Conservation (phyloP, 2,888 invertebrate genomes). For the Aproaerema taeniolella region DNA sequence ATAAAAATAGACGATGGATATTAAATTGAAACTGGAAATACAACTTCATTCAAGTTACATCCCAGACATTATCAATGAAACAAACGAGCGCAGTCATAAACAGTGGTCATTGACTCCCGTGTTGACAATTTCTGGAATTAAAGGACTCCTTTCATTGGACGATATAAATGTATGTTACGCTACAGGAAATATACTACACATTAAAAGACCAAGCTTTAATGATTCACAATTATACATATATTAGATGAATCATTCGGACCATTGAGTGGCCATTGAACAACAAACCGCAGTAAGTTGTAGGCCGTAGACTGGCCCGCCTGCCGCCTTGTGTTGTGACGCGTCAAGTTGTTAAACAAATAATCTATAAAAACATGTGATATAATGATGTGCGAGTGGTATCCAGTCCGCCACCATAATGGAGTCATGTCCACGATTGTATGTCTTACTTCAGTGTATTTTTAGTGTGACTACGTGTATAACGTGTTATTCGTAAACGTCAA, state of each 20-base stretch:
- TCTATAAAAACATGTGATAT: slow-evolving; percentile 71
- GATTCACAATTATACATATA: slow-evolving; percentile 63
- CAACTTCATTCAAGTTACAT: slow-evolving; percentile 17
- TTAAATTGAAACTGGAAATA: slow-evolving; percentile 11
- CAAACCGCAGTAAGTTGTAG: slow-evolving; percentile 52
- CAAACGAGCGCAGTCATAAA: slow-evolving; percentile 33
- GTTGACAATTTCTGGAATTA: slow-evolving; percentile 44
- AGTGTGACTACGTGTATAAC: slow-evolving; percentile 64
- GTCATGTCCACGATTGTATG: slow-evolving; percentile 71
- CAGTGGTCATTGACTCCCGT: slow-evolving; percentile 45
- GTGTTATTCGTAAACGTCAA: slow-evolving; percentile 71
- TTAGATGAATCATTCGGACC: slow-evolving; percentile 63
- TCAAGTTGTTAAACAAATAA: slow-evolving; percentile 60
- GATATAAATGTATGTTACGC: slow-evolving; percentile 5
- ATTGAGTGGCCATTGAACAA: slow-evolving; percentile 61
- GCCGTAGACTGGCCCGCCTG: slow-evolving; percentile 36
- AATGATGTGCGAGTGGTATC: slow-evolving; percentile 69
- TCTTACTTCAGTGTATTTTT: slow-evolving; percentile 62
- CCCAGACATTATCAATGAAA: slow-evolving; percentile 26
- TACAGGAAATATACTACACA: slow-evolving; percentile 33
- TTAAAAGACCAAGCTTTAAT: slow-evolving; percentile 39
- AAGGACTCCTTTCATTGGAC: slow-evolving; percentile 40
- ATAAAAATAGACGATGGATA: no score
- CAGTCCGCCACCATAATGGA: slow-evolving; percentile 59
- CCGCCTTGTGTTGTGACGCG: slow-evolving; percentile 35